Evolutionary conservation across 2,113 vertebrate species (phyloP), one percentile per base, ranked within the genome.

Genomic region (Abramis brama): DNA sequence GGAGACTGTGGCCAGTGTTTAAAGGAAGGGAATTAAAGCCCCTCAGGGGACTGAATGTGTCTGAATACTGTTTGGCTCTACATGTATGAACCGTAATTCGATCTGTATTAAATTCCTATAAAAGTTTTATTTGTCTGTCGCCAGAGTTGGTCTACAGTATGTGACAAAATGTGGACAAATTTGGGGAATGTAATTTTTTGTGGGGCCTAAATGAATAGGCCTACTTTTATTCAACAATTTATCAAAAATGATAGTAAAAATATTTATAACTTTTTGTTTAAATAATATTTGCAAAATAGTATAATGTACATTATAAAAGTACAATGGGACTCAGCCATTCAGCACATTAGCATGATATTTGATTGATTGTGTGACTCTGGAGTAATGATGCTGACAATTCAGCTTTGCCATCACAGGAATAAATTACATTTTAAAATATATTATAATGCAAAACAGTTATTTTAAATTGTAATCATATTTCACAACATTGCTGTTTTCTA

Each of bases 1-100:
- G 7, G 81, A 86, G 57, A 88, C 78, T 62, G 70, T 81, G 45
- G 77, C 66, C 66, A 88, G 78, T 93, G 79, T 94, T 0, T 0
- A 87, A 77, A 83, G 62, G 21, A 87, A 52, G 55, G 62, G 80
- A 68, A 33, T 82, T 70, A 82, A 82, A 82, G 27, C 62, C 47
- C 45, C 62, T 82, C 45, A 33, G 25, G 79, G 80, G 62, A 82
- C 64, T 1, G 57, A 27, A 62, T 80, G 57, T 64, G 78, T 80
- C 78, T 45, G 59, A 8, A 12, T 21, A 64, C 80, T 15, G 80
- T 47, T 82, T 4, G 19, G 12, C 43, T 82, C 17, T 52, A 52
- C 62, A 68, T 82, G 27, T 52, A 82, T 52, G 27, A 23, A 47
- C 6, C 15, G 39, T 82, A n/a, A 82, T 82, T 52, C 21, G 17